Evolutionary conservation across 23 tunicate genomes (phyloP).

Genomic region (Diplosoma virens): DNA sequence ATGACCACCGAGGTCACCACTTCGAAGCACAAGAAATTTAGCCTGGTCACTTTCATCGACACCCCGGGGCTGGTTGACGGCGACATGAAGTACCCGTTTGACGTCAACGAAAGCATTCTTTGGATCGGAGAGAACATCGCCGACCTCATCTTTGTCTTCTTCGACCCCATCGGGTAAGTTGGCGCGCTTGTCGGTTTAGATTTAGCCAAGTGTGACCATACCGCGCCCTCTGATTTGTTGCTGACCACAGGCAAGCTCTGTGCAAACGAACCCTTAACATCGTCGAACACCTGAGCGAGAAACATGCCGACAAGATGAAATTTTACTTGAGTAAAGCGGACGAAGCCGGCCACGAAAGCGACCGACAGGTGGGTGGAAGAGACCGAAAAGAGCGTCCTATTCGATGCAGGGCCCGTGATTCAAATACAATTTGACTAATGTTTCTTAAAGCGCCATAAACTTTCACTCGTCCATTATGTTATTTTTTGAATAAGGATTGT

Average conservation of each 20-base stretch:
- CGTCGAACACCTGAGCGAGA: slow-evolving; percentile 77
- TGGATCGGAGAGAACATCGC: slow-evolving; percentile 95
- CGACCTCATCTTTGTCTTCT: slow-evolving; percentile 85
- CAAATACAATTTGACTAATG: too few species aligned
- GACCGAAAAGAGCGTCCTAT: too few species aligned
- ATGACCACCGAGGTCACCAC: slow-evolving; percentile 76
- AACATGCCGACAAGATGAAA: slow-evolving; percentile 85
- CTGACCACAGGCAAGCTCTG: slow-evolving; percentile 71
- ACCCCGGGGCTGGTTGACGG: slow-evolving; percentile 98
- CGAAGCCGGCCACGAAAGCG: slow-evolving; percentile 98
- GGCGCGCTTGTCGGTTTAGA: too few species aligned
- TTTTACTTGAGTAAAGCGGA: slow-evolving; percentile 94
- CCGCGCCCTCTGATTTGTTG: too few species aligned
- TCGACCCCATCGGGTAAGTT: slow-evolving; percentile 98
- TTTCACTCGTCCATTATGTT: too few species aligned
- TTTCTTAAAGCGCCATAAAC: too few species aligned
- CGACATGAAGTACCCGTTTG: slow-evolving; percentile 98
- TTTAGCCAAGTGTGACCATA: too few species aligned
- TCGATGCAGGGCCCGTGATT: too few species aligned
- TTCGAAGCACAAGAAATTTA: slow-evolving; percentile 83
- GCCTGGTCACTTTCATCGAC: slow-evolving; percentile 80
- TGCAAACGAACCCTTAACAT: slow-evolving; percentile 94
- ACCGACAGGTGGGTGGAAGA: slow-evolving; percentile 61
- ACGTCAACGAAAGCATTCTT: slow-evolving; percentile 83
- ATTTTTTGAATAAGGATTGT: neutral